phyloP scores from a whole-genome alignment of 2,113 vertebrate genomes.

The Vulpes ferrilata region DNA sequence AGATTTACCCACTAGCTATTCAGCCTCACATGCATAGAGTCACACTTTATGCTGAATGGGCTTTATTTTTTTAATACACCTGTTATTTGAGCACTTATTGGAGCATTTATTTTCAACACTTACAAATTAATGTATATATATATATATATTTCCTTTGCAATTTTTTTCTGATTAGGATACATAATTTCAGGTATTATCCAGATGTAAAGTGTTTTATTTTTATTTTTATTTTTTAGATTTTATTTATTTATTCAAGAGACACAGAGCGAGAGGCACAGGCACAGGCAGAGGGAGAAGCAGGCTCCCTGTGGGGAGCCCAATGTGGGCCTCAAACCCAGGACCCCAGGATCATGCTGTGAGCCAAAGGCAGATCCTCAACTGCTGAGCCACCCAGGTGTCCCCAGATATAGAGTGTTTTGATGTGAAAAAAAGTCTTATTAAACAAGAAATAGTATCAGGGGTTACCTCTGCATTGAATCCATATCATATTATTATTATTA shows the following conservation, averaged over 20 bases:
- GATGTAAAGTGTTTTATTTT: not conserved
- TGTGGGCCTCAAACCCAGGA: too few relatives aligned
- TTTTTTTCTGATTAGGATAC: not conserved
- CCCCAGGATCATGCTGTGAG: too few relatives aligned
- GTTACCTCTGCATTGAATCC: not conserved
- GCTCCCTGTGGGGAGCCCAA: too few relatives aligned
- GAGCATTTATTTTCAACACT: conserved; percentile 4
- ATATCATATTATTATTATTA: not conserved
- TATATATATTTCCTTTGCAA: not conserved
- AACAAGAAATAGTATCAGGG: not conserved
- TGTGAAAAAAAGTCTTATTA: not conserved
- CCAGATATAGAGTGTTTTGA: not conserved
- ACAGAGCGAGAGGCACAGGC: too few relatives aligned
- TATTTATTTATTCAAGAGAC: too few relatives aligned
- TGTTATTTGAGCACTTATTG: not conserved
- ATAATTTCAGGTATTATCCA: not conserved
- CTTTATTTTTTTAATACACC: not conserved
- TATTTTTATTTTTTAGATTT: too few relatives aligned
- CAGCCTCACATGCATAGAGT: conserved; percentile 14
- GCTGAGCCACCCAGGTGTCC: not conserved
- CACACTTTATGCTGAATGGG: conserved; percentile 52
- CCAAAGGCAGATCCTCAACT: too few relatives aligned
- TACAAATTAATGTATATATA: not conserved
- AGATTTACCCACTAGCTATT: conserved; percentile 74
- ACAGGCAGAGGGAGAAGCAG: too few relatives aligned